Percentiles rank a stretch among this genome's conserved stretches.
Evolutionary conservation across 2,113 vertebrate genomes (phyloP).

Genomic region (Rhizomys pruinosus): DNA sequence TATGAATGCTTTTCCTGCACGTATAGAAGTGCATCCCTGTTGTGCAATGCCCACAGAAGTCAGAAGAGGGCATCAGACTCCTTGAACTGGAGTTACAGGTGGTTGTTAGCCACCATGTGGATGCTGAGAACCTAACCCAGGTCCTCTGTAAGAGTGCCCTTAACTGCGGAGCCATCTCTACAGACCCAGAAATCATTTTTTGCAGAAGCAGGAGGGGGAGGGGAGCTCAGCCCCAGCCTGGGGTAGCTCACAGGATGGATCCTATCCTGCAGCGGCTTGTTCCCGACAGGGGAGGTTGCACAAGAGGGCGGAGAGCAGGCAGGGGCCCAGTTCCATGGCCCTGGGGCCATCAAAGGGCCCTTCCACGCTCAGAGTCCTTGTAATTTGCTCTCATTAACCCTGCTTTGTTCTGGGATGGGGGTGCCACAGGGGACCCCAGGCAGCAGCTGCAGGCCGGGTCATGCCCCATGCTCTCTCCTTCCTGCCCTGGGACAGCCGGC

Average conservation of each 20-base stretch:
- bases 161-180: too few relatives aligned
- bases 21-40: too few relatives aligned
- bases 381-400: constrained; percentile 72
- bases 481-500: background rate
- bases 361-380: constrained; percentile 54
- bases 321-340: background rate
- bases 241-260: background rate
- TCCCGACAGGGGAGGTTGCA: background rate
- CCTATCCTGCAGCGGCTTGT: constrained; percentile 47
- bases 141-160: too few relatives aligned
- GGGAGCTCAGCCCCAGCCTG: background rate
- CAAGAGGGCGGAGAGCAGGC: background rate
- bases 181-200: too few relatives aligned
- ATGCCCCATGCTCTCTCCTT: background rate
- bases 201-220: background rate
- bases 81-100: too few relatives aligned
- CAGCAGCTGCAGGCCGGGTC: constrained; percentile 47
- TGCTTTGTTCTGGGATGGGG: constrained; percentile 53
- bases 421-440: background rate
- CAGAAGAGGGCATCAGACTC: too few relatives aligned
- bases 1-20: background rate
- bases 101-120: too few relatives aligned
- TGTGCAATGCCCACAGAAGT: too few relatives aligned
- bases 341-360: constrained; percentile 43
- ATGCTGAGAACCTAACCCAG: too few relatives aligned